These are phyloP conservation scores for Gerris lacustris DNA, from an alignment of 2,888 invertebrate species.

Conservation along the genomic window DNA sequence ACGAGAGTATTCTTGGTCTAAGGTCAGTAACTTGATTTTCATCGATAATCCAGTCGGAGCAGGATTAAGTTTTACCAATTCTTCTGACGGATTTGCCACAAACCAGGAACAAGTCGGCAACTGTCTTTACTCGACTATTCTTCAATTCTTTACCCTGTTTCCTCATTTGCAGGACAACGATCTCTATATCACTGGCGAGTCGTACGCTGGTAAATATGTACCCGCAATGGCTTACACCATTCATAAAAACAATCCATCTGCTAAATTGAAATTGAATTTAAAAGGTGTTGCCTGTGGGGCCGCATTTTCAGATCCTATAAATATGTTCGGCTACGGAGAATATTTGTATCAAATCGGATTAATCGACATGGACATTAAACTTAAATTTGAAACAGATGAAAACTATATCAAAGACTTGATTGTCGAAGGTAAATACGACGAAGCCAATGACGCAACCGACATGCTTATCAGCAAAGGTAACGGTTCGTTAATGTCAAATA, in stretches of 20 bases:
- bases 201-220: conserved; percentile 47
- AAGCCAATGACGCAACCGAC: conserved; percentile 34
- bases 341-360: conserved; percentile 44
- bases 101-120: conserved; percentile 45
- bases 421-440: conserved; percentile 28
- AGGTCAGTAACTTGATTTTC: conserved; percentile 46
- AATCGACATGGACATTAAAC: conserved; percentile 33
- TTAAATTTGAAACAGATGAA: conserved; percentile 29
- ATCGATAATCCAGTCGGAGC: conserved; percentile 54
- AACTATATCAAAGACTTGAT: conserved; percentile 31
- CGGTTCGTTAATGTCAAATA: conserved; percentile 48
- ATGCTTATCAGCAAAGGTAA: conserved; percentile 32
- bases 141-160: conserved; percentile 50
- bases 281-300: conserved; percentile 45
- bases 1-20: conserved; percentile 47
- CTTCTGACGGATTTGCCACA: conserved; percentile 43
- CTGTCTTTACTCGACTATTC: conserved; percentile 42
- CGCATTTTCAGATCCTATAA: conserved; percentile 42
- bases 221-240: conserved; percentile 44
- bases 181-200: conserved; percentile 51
- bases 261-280: conserved; percentile 41
- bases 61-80: conserved; percentile 51
- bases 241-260: conserved; percentile 41
- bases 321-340: conserved; percentile 42
- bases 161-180: conserved; percentile 42